Base-by-base conservation (phyloP, 2,797 vertebrate genomes). In the Pseudochaenichthys georgianus region DNA sequence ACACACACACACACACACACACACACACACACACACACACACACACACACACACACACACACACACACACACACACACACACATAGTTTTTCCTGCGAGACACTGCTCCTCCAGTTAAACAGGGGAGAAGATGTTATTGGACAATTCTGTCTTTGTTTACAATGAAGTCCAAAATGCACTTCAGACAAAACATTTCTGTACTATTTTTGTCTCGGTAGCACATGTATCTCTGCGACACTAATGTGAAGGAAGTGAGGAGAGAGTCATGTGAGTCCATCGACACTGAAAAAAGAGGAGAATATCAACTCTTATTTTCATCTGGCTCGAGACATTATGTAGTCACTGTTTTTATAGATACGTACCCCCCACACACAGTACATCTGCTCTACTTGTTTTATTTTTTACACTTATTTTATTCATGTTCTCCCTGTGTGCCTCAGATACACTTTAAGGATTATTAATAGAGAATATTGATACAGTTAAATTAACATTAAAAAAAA, bases 361-460 rank as follows among this genome's bases (percentile, higher is more conserved):
- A 80, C 75, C 84, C 61, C 82, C 78, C 77, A 82, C 80, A 85
- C 77, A 85, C 85, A 73, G 73, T 77, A 51, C 68, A 79, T 89
- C 65, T 80, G 51, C 77, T 90, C 77, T 83, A 58, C 41, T 42
- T 80, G 85, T 65, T 86, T 86, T 82, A 21, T 65, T 90, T 92
- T 88, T 83, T 75, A 89, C 83, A 86, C 86, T 88, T 92, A 84
- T 89, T 93, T 94, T 92, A 86, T 91, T 94, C 90, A 90, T 92
- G 84, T 92, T 94, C 89, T 93, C 89, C 93, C 94, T 80, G 90
- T 94, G 94, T 95, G 94, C 94, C 94, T 95, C 93, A 92, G 92
- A 95, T 94, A 93, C 93, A 94, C 90, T 89, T 88, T 88, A 91
- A 91, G 77, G 82, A 92, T 85, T 90, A 94, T 92, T 85, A 93